Percentiles rank a stretch among this genome's conserved stretches.
Conservation (phyloP, 1,140 invertebrate species). For the Micrasema minimum region DNA sequence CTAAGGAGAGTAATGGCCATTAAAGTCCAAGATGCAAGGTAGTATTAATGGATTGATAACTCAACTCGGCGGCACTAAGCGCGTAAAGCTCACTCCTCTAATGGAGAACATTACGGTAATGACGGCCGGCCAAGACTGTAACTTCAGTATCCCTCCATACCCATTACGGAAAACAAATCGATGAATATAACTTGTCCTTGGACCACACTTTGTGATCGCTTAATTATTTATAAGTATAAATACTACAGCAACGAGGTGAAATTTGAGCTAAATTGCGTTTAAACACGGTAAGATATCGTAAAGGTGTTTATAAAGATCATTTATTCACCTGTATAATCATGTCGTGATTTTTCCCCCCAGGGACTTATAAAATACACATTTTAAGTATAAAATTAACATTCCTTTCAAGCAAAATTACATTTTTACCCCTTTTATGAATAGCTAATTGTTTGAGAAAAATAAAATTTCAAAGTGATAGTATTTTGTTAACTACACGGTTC, state of each 20-base stretch:
- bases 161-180: constrained; percentile 7
- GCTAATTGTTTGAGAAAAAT: too few species aligned
- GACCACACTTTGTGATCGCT: constrained; percentile 29
- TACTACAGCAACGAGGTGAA: background rate
- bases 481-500: too few species aligned
- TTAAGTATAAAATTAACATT: too few species aligned
- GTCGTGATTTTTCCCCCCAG: constrained; percentile 16
- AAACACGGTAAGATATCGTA: constrained; percentile 34
- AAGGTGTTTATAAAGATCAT: constrained; percentile 35
- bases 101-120: constrained; percentile 46
- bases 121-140: constrained; percentile 28
- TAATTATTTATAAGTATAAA: constrained; percentile 39
- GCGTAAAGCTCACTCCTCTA: constrained; percentile 44
- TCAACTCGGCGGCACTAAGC: constrained; percentile 32
- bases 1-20: constrained; percentile 10
- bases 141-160: background rate
- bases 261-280: constrained; percentile 31
- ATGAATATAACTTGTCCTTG: constrained; percentile 27
- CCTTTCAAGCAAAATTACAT: too few species aligned
- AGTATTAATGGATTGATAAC: constrained; percentile 36
- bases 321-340: constrained; percentile 34
- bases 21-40: constrained; percentile 5
- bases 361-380: too few species aligned
- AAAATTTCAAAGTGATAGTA: too few species aligned
- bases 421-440: too few species aligned